A percentile compares a stretch with the other conserved stretches of the same genome.
phyloP scores from a whole-genome alignment of 2,888 invertebrate species.

The Limnephilus auricula region DNA sequence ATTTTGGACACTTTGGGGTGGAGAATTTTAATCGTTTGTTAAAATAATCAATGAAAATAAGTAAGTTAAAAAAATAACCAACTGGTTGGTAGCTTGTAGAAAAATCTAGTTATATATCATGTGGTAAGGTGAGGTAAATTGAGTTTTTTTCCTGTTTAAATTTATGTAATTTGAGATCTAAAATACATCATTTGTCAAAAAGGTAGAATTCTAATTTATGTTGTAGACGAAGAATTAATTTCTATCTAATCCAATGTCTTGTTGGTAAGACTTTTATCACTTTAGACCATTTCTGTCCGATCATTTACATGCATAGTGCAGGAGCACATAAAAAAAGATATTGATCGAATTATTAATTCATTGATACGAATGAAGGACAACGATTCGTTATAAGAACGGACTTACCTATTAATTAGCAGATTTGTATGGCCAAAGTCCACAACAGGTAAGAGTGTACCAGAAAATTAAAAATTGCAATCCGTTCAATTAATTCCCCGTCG shows the following conservation, averaged over 20 bases:
- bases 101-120: no score
- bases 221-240: neutral
- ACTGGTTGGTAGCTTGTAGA: no score
- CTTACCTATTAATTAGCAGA: neutral
- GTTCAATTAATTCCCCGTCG: neutral
- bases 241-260: neutral
- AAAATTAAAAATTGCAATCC: neutral
- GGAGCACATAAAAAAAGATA: neutral
- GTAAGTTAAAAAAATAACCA: no score
- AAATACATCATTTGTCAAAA: no score
- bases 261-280: neutral
- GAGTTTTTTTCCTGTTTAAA: no score
- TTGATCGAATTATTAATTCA: neutral
- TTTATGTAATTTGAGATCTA: no score
- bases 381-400: neutral
- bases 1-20: no score
- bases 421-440: neutral
- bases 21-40: no score
- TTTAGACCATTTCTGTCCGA: neutral
- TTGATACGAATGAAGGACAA: neutral
- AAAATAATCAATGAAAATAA: no score
- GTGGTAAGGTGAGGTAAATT: no score
- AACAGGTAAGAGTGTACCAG: neutral
- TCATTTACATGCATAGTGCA: neutral
- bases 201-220: no score